Evolutionary conservation across 1,140 invertebrate genomes (phyloP).

Genomic region (Stenopsyche tienmushanensis): DNA sequence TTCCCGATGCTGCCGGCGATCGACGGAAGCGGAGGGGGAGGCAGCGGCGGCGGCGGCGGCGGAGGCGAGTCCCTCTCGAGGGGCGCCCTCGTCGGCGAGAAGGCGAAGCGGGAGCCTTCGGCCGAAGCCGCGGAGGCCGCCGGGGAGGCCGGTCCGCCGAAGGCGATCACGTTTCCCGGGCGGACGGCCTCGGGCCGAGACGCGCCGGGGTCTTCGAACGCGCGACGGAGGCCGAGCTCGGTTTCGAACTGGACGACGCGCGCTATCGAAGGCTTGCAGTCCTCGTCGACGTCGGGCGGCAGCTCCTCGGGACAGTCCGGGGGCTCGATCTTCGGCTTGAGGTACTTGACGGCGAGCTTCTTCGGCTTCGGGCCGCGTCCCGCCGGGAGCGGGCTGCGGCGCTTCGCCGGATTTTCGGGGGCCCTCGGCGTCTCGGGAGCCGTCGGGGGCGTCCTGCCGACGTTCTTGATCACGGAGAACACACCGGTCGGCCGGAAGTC

Average conservation of each 20-base stretch:
- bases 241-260: no score
- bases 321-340: no score
- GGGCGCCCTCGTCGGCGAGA: no score
- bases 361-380: constrained; percentile 34
- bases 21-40: neutral
- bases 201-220: no score
- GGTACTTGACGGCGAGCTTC: no score
- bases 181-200: constrained; percentile 45
- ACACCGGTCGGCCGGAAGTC: neutral
- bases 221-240: no score
- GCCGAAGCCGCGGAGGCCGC: constrained; percentile 45
- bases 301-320: no score
- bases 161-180: constrained; percentile 52
- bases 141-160: constrained; percentile 48
- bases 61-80: constrained; percentile 45
- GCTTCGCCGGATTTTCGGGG: neutral
- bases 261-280: no score
- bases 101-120: constrained; percentile 41
- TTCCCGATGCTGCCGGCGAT: constrained; percentile 38
- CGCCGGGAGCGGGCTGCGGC: neutral
- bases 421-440: constrained; percentile 3
- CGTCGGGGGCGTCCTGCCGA: no score
- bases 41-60: constrained; percentile 36
- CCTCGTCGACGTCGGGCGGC: no score
- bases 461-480: constrained; percentile 49